Evolutionary conservation across 2,797 vertebrate genomes (phyloP), one percentile per base, ranked within the genome.

Genomic region (Rachycentron canadum): DNA sequence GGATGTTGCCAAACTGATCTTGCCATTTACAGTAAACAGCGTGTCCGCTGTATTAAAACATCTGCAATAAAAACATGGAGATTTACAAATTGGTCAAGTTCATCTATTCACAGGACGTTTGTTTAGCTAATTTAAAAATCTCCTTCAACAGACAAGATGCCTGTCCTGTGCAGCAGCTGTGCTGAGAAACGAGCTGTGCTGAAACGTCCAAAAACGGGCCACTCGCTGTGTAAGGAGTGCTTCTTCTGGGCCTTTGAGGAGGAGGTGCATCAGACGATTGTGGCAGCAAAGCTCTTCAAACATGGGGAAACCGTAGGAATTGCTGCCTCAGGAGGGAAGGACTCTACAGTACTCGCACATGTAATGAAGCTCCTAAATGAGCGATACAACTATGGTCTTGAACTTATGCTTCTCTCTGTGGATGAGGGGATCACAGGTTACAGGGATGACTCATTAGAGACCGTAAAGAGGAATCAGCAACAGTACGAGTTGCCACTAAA

Each of bases 271-370:
- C 95, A 88, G 78, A 97, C 95, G 0, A 95, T 98, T 10, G 59
- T 90, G 2, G 63, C 93, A 0, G 96, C 93, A 10, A 65, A 90
- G 47, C 94, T 97, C 30, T 97, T 97, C 63, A 93, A 83, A n/a
- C 73, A 78, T 0, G 95, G 96, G 0, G 95, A 97, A 43, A 92
- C 82, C 0, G 95, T 97, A 6, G 97, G 95, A 1, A 95, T 97
- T 1, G 97, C 95, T 0, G 96, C 96, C 1, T 97, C 96, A 0
- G 97, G 97, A 0, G 96, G 97, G 25, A 97, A 98, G 70, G 97
- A 98, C 90, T 98, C 97, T n/a, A 96, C 97, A 0, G 96, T 97
- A 60, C 94, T 98, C 4, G 96, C 96, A 0, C 96, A 97, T n/a
- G 88, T 98, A 21, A 91, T 98, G 88, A 96, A 95, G 70, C 86